Base-by-base conservation (phyloP, 30 jellyfish, hydroid and myxozoan species). In the Catostylus mosaicus region DNA sequence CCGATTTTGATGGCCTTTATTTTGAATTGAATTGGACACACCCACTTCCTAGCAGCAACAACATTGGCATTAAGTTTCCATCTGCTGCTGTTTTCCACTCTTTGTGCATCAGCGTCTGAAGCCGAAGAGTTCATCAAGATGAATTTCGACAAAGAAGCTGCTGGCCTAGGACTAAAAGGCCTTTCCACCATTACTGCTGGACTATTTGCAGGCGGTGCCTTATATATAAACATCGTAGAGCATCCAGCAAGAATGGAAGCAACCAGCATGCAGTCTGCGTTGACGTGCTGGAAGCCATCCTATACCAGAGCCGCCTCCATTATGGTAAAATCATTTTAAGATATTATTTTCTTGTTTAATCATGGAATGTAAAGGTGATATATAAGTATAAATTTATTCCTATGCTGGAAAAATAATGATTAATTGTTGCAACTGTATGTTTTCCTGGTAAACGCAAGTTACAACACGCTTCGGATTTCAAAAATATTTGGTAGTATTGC, bases 201-300 rank as follows among this genome's bases (percentile, higher is more conserved):
- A 14, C 45, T 93, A 65, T 93, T 87, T 78, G 89, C 97, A 51
- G 98, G 98, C 23, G 98, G 97, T 10, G 97, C 97, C 0, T 38
- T 87, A 87, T 87, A 93, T 67, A 75, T 93, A 9, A 83, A 73
- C 38, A 33, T 92, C 36, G 97, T 87, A 19, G 98, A 93, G 63
- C 85, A 65, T 54, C 98, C 98, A n/a, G 98, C 98, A 12, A 79
- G 98, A 22, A 82, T 83, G 92, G 90, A 80, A 26, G 88, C 98
- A 0, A 92, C 88, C 12, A 96, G 86, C 31, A 80, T 93, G 82
- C 75, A 95, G 8, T 31, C 92, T 46, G 98, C 98, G 24, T 43
- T 84, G n/a, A 85, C 95, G 0, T 51, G 78, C 62, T 92, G 98
- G 98, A 92, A 87, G 59, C 98, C 96, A 5, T 92, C 98, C 6